phyloP scores from a whole-genome alignment of 2,113 vertebrate genomes.

The Menura novaehollandiae region DNA sequence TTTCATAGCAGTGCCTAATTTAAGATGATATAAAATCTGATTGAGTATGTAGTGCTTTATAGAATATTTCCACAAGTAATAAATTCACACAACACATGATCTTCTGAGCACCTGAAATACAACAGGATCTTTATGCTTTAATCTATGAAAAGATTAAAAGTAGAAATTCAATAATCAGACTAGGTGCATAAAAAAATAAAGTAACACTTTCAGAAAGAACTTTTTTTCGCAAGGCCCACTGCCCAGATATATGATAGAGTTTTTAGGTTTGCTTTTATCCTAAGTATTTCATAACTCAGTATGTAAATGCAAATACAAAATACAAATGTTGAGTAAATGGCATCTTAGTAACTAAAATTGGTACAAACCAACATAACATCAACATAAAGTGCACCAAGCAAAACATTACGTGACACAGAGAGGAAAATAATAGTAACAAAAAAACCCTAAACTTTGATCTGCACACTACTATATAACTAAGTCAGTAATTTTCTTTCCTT shows the following conservation, averaged over 20 bases:
- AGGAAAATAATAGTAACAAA: background rate
- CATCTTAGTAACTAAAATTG: background rate
- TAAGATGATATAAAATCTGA: background rate
- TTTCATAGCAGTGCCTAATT: background rate
- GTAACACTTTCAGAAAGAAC: background rate
- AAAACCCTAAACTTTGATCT: background rate
- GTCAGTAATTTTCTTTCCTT: background rate
- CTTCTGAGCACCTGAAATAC: background rate
- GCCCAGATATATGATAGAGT: background rate
- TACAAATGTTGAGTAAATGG: background rate
- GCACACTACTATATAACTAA: background rate
- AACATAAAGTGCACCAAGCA: background rate
- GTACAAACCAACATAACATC: background rate
- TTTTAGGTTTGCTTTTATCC: background rate
- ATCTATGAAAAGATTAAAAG: background rate
- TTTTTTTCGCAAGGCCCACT: background rate
- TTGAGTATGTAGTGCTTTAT: background rate
- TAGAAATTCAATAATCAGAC: background rate
- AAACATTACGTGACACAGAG: background rate
- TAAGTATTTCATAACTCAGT: background rate
- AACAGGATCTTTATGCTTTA: background rate
- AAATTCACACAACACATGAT: background rate
- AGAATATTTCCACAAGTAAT: background rate
- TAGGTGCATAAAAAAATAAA: background rate
- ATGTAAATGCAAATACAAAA: background rate